phyloP scores from a whole-genome alignment of 2,113 vertebrate species.

The Atrichornis clamosus region DNA sequence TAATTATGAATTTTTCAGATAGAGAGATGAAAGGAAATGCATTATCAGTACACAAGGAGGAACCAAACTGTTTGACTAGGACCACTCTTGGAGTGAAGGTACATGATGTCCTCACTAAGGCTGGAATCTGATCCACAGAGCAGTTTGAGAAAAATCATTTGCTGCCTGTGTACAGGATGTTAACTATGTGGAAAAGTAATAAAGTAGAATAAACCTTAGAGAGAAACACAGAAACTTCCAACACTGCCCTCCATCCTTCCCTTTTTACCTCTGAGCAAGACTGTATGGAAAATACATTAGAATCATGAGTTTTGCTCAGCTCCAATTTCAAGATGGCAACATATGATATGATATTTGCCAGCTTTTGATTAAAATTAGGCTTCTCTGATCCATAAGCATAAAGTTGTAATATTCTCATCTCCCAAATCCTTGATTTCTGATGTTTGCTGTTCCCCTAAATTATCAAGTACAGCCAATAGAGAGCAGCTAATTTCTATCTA shows the following conservation, averaged over 20 bases:
- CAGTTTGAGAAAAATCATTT: background rate
- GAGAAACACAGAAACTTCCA: background rate
- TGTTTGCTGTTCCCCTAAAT: background rate
- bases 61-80: background rate
- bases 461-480: background rate
- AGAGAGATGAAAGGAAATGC: slow-evolving; percentile 49
- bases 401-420: slow-evolving; percentile 19
- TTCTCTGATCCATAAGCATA: background rate
- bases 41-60: background rate
- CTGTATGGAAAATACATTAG: slow-evolving; percentile 11
- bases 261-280: background rate
- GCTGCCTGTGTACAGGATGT: background rate
- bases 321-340: background rate
- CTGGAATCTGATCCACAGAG: background rate
- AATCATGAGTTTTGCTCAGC: background rate
- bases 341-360: background rate
- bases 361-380: slow-evolving; percentile 9
- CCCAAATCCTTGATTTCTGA: slow-evolving; percentile 23
- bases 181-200: slow-evolving; percentile 41
- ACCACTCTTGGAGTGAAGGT: background rate
- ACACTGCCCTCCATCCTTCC: background rate
- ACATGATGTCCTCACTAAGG: background rate
- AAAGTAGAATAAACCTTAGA: background rate
- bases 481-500: background rate
- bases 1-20: slow-evolving; percentile 38